These are phyloP conservation scores for Drosophila greeni DNA, from an alignment of 2,888 invertebrate genomes.

Conservation along the genomic window DNA sequence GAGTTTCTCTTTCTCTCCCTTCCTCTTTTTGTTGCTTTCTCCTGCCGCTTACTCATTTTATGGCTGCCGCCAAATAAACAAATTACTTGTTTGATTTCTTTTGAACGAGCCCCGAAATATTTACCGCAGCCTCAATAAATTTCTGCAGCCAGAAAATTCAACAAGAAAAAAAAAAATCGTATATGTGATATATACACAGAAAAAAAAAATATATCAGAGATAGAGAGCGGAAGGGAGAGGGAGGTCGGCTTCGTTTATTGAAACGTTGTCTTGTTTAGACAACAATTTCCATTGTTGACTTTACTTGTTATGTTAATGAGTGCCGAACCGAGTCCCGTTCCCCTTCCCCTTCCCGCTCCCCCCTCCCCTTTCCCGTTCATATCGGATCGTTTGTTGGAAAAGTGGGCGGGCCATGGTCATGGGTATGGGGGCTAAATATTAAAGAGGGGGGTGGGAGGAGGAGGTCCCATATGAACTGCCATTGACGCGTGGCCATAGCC, in stretches of 20 bases:
- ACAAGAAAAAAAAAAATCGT: background rate
- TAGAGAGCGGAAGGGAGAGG: background rate
- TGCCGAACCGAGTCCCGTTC: constrained; percentile 30
- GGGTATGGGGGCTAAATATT: background rate
- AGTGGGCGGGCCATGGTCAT: constrained; percentile 9
- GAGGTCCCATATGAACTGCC: constrained; percentile 26
- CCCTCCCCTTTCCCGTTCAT: background rate
- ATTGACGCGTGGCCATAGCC: constrained; percentile 61
- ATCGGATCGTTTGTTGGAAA: constrained; percentile 45
- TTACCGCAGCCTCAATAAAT: constrained; percentile 71
- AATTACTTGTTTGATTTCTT: constrained; percentile 73
- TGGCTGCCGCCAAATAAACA: constrained; percentile 69
- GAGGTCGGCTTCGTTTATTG: constrained; percentile 53
- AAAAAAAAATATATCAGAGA: constrained; percentile 16
- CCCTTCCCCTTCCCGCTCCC: background rate
- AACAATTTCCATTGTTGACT: constrained; percentile 73
- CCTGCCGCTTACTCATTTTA: constrained; percentile 68
- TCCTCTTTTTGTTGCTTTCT: constrained; percentile 47
- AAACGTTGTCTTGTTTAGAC: constrained; percentile 71
- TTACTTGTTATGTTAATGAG: constrained; percentile 74
- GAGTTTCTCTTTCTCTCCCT: background rate
- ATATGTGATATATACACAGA: background rate
- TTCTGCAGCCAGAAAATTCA: constrained; percentile 56
- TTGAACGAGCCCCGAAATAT: constrained; percentile 72
- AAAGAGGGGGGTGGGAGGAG: background rate